Conservation (phyloP, 2,888 invertebrate species). For the Ischnura elegans region DNA sequence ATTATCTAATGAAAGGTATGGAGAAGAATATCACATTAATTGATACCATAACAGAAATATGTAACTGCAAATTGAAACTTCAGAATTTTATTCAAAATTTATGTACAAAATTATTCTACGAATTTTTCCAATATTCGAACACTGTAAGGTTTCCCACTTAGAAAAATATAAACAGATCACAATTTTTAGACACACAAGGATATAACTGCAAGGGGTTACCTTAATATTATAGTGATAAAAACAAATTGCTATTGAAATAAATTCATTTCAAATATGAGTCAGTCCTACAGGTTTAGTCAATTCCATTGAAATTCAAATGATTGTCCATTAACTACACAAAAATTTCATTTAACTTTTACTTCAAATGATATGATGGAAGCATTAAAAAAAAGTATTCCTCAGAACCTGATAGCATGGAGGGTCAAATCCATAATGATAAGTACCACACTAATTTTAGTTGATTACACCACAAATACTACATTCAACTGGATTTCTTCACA, state of each 20-base stretch:
- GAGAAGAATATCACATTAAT: background rate
- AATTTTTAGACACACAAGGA: slow-evolving; percentile 46
- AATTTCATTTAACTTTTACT: background rate
- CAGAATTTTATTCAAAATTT: slow-evolving; percentile 47
- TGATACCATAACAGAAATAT: background rate
- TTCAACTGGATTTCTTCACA: background rate
- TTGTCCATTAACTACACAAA: background rate
- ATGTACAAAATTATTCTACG: slow-evolving; percentile 39
- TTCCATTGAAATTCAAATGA: background rate
- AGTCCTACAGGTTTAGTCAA: background rate
- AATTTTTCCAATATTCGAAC: background rate
- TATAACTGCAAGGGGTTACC: background rate
- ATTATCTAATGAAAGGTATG: background rate
- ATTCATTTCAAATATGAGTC: background rate
- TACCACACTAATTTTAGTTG: background rate
- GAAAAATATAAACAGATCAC: slow-evolving; percentile 44
- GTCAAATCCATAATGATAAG: background rate
- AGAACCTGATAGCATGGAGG: background rate
- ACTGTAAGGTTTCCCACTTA: slow-evolving; percentile 22
- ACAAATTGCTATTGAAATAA: background rate
- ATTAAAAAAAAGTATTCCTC: background rate
- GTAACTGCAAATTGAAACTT: background rate
- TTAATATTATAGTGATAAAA: background rate
- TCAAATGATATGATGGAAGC: background rate
- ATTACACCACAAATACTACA: background rate